These are phyloP conservation scores for Ochropacha duplaris DNA, from an alignment of 2,888 invertebrate genomes.

Conservation along the genomic window DNA sequence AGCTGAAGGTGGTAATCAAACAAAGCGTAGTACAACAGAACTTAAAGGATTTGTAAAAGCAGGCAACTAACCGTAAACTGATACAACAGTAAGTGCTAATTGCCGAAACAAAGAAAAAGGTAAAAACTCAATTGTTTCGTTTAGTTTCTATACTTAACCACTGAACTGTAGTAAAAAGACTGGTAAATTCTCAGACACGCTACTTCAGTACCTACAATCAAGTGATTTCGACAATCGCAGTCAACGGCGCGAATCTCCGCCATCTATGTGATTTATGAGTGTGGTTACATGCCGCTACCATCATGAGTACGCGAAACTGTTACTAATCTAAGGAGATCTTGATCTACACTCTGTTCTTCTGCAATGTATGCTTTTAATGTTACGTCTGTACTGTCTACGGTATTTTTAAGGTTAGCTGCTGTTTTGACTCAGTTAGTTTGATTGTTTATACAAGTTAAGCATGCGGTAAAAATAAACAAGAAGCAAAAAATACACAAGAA, in stretches of 20 bases:
- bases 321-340: slow-evolving; percentile 5
- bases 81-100: not conserved
- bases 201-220: slow-evolving; percentile 14
- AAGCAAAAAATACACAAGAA: not conserved
- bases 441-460: not conserved
- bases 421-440: not conserved
- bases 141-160: not conserved
- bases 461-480: not conserved
- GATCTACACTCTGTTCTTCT: not conserved
- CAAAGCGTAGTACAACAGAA: no score
- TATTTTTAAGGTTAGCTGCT: not conserved
- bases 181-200: slow-evolving; percentile 2
- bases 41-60: not conserved
- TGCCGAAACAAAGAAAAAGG: not conserved
- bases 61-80: not conserved
- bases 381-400: not conserved
- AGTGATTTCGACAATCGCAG: slow-evolving; percentile 40
- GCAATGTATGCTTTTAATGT: not conserved
- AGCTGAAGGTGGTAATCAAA: no score
- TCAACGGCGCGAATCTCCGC: slow-evolving; percentile 47
- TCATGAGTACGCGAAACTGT: slow-evolving; percentile 2
- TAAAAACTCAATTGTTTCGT: not conserved
- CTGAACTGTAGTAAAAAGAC: not conserved
- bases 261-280: slow-evolving; percentile 36
- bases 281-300: slow-evolving; percentile 4